phyloP scores from a whole-genome alignment of 2,113 vertebrate genomes.

The Megalops atlanticus region DNA sequence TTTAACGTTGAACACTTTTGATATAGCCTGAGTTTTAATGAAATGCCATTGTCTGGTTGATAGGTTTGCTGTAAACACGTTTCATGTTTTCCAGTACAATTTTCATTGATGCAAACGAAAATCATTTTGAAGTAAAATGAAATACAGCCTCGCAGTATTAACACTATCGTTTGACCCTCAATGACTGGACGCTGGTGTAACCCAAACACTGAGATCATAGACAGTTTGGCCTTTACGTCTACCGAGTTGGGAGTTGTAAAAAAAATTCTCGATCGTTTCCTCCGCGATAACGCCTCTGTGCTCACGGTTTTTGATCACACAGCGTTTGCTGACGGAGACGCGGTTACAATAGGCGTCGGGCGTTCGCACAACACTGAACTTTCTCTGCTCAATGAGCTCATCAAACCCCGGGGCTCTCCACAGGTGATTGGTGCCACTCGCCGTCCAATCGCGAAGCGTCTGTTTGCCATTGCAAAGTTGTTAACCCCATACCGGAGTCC shows the following conservation, averaged over 20 bases:
- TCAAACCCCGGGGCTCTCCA: constrained; percentile 53
- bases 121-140: too few relatives aligned
- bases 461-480: constrained; percentile 81
- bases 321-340: not conserved
- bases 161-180: too few relatives aligned
- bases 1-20: not conserved
- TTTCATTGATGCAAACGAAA: too few relatives aligned
- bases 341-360: not conserved
- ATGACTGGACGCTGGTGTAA: too few relatives aligned
- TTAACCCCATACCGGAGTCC: constrained; percentile 73
- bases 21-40: not conserved
- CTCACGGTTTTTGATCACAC: not conserved
- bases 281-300: not conserved
- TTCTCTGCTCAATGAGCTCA: constrained; percentile 49
- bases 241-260: too few relatives aligned
- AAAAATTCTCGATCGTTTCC: not conserved
- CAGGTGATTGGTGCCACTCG: constrained; percentile 70
- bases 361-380: constrained; percentile 16
- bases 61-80: not conserved
- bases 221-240: too few relatives aligned
- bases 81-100: not conserved
- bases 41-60: not conserved
- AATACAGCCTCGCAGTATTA: too few relatives aligned
- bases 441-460: constrained; percentile 76
- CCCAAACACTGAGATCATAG: too few relatives aligned